Evolutionary conservation across 2,888 invertebrate species (phyloP), one percentile per base, ranked within the genome.

Genomic region (Spialia ferax): DNA sequence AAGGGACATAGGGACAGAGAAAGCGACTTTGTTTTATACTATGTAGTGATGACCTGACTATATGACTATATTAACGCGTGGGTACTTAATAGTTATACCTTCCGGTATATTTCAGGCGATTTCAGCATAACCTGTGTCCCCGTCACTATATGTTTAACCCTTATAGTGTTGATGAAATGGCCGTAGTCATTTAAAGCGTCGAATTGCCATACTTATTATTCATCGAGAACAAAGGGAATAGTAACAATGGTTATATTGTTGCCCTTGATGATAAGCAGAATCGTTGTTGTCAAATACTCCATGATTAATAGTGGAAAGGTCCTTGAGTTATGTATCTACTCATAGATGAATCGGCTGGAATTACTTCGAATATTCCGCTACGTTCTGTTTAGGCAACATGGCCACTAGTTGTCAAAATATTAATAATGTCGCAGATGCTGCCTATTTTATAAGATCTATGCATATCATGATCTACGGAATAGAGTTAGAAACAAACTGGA

Each of bases 261-360:
- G 23, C 13, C 54, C 54, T 18, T 32, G 57, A 50, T 32, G 45
- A 29, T 45, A 60, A 48, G 26, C 61, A 32, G 20, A 61, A 23
- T 61, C 50, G 48, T 50, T 61, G 50, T 50, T 61, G 61, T 61
- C 48, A 61, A 48, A 61, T 20, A 32, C 29, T 60, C 15, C 11
- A 45, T 15, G 59, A 60, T 60, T 60, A 45, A 45, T 35, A 56
- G 56, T 29, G 26, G 26, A 0, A 26, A 11, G 0, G 22, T 23
- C 57, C 57, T 57, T 57, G 38, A 57, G 22, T 38, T 38, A 50
- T 50, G 18, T 45, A 18, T 38, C 38, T 38, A n/a, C 45, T 18
- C n/a, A 20, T 48, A 48, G n/a, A 48, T 20, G 48, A 20, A 13
- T 10, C 18, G 48, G 18, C 20, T 20, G 3, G 48, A 48, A 48